Base-by-base conservation (phyloP, 2,888 invertebrate species). In the Melieria picta region DNA sequence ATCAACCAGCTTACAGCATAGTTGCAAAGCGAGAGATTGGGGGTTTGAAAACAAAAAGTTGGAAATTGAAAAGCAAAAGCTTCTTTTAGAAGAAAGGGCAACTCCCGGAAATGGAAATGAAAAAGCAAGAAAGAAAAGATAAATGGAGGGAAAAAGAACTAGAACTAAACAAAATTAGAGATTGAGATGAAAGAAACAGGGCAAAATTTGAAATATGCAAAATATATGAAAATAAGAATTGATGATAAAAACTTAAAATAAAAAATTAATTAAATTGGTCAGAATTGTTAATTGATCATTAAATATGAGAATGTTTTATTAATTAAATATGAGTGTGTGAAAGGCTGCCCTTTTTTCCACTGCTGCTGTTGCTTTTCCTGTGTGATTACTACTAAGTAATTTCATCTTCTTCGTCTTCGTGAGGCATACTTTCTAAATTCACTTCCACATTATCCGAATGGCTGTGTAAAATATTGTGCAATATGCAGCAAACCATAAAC, bases 401-500 rank as follows among this genome's bases (percentile, higher is more conserved):
- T 7, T 52, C 1, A 52, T 73, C 16, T 16, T 16, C 16, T 16
- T 16, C 16, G 16, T 16, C 2, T 16, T 16, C 16, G 16, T 16
- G 16, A 16, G 16, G 16, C 16, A 16, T 1, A 16, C 16, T 16
- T 16, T 16, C 16, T 16, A 16, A 16, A 16, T 16, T 16, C 16
- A 16, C 16, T 16, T 16, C 16, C 16, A 16, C 2, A 16, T 16
- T 16, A 16, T 2, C 16, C 16, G 16, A 66, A 16, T 73, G 64
- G 4, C 70, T 47, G 46, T 67, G 52, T 70, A 16, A 16, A 16
- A 16, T 16, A 16, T 16, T 16, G 16, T 16, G 16, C 16, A 16
- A 16, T 16, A 16, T 9, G 48, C 55, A 10, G 58, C 58, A 10
- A 70, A n/a, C n/a, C 11, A 52, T 5, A 52, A 66, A 57, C 70